Conservation (phyloP, 23 tunicate species). For the Ascidia mentula region DNA sequence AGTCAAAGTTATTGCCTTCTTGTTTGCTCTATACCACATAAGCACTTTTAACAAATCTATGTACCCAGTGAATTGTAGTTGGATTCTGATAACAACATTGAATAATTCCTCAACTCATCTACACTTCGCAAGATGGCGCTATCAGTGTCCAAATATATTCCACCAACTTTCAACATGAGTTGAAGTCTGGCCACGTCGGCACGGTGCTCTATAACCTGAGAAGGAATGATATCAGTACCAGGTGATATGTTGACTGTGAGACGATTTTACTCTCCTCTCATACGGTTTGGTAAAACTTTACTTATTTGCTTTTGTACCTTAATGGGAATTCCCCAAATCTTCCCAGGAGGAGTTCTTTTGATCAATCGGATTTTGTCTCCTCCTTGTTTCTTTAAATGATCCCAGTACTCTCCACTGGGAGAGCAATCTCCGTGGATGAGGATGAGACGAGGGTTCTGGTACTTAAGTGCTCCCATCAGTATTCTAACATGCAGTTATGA, state of each 20-base stretch:
- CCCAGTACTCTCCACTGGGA: slow-evolving; percentile 58
- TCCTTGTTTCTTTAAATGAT: slow-evolving; percentile 10
- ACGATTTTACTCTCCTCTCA: too few species aligned
- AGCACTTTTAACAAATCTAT: too few species aligned
- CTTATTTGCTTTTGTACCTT: slow-evolving; percentile 40
- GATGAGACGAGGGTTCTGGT: slow-evolving; percentile 53
- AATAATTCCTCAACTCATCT: too few species aligned
- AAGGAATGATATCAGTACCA: too few species aligned
- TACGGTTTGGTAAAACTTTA: neutral
- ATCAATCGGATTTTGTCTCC: slow-evolving; percentile 46
- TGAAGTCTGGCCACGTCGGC: slow-evolving; percentile 17
- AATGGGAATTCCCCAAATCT: slow-evolving; percentile 44
- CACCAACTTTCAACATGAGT: neutral
- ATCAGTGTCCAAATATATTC: slow-evolving; percentile 45
- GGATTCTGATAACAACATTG: too few species aligned
- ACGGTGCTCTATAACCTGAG: slow-evolving; percentile 24
- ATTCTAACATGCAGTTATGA: slow-evolving; percentile 19
- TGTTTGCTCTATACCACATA: too few species aligned
- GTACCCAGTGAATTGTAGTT: too few species aligned
- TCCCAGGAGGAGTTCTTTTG: slow-evolving; percentile 52
- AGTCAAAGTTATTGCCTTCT: too few species aligned
- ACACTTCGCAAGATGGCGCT: slow-evolving; percentile 15
- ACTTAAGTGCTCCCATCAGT: slow-evolving; percentile 28
- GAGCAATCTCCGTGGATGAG: slow-evolving; percentile 66
- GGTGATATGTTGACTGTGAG: too few species aligned